Evolutionary conservation across 2,888 invertebrate species (phyloP), one percentile per base, ranked within the genome.

Genomic region (Drosophila infuscata): DNA sequence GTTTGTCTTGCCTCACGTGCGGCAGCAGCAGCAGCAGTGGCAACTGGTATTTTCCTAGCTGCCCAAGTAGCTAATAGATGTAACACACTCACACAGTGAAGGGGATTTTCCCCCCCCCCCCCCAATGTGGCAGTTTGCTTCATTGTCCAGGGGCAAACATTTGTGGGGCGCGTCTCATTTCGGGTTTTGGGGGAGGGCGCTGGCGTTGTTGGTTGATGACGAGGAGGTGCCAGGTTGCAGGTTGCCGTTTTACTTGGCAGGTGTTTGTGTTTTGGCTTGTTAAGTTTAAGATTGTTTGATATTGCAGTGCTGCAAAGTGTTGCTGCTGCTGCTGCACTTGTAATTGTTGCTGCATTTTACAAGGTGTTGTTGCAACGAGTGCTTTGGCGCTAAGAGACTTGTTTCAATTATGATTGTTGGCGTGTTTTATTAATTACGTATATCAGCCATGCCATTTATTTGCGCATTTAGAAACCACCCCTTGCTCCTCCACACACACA

Each of bases 341-440:
- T 81, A 76, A 51, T 52, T 61, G 38, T 54, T 67, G 74, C 35
- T 57, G 61, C 20, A 58, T 58, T 53, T 58, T 70, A 84, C 76
- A 77, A 76, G 70, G 83, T 88, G 89, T 89, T 90, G 87, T 73
- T 73, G 85, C 79, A 82, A 82, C 83, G 83, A 61, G 82, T 62
- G 73, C 88, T 91, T 91, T 88, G 91, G 92, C 90, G 91, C 92
- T 91, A 91, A 91, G 91, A 91, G 90, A 89, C 92, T 88, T 91
- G 91, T 91, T 91, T 78, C 90, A 91, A 88, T 88, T 91, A 88
- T 91, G 88, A 88, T 89, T 89, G 91, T 74, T 88, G 90, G 90
- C 88, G 86, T 88, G 91, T 83, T 85, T 91, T 90, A 91, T 90
- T 88, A 88, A 88, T 88, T 91, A 88, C 81, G 67, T 76, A 74